Conservation (phyloP, 2,113 vertebrate genomes). For the Morone chrysops region DNA sequence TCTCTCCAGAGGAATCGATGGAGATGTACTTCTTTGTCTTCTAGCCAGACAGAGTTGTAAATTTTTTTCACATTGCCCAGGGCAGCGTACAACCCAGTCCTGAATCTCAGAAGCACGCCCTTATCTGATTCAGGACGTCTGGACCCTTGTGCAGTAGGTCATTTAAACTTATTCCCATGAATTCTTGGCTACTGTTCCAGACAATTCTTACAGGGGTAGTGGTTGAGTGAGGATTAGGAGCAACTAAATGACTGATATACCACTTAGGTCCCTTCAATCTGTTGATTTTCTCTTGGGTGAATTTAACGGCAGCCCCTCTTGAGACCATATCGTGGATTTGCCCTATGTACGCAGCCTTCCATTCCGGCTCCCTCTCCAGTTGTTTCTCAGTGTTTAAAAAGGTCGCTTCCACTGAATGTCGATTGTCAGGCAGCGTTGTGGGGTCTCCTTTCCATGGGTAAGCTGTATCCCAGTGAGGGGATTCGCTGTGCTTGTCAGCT, state of each 20-base stretch:
- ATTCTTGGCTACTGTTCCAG: not conserved
- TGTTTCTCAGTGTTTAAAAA: not conserved
- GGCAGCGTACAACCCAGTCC: not conserved
- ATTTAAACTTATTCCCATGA: not conserved
- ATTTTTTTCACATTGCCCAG: slow-evolving; percentile 43
- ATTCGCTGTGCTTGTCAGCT: not conserved
- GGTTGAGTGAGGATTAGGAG: not conserved
- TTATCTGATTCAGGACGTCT: not conserved
- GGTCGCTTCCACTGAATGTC: not conserved
- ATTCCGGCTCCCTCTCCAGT: not conserved
- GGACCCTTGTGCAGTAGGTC: not conserved
- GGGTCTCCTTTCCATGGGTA: not conserved
- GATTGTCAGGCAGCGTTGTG: not conserved
- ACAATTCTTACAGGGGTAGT: not conserved
- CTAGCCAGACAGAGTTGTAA: slow-evolving; percentile 42
- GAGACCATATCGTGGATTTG: not conserved
- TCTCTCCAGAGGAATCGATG: slow-evolving; percentile 55
- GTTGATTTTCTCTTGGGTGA: not conserved
- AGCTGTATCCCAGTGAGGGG: not conserved
- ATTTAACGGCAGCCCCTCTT: not conserved
- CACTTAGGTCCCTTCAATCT: not conserved
- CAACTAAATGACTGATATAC: not conserved
- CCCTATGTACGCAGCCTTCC: not conserved
- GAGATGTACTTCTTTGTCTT: slow-evolving; percentile 37
- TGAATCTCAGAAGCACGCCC: not conserved